These are phyloP conservation scores for Apodemus sylvaticus DNA, from an alignment of 2,113 vertebrate genomes.

Conservation along the genomic window DNA sequence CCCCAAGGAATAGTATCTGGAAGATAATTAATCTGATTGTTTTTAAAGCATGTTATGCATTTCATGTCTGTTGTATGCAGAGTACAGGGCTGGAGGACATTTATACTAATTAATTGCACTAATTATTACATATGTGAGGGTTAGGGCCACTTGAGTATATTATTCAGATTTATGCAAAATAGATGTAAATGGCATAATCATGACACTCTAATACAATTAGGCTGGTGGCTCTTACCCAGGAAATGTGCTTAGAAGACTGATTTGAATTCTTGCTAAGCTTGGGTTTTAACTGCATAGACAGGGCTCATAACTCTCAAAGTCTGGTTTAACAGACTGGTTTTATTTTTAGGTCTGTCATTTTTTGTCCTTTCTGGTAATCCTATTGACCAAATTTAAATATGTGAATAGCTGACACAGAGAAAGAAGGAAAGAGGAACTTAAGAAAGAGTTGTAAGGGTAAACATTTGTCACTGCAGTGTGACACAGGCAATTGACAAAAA, in stretches of 20 bases:
- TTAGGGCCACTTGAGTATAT: constrained; percentile 25
- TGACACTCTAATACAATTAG: neutral
- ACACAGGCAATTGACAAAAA: neutral
- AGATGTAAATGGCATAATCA: constrained; percentile 45
- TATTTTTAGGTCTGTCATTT: neutral
- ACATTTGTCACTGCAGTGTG: neutral
- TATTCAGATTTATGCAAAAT: constrained; percentile 72
- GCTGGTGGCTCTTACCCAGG: constrained; percentile 44
- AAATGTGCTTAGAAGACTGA: constrained; percentile 41
- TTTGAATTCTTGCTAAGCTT: constrained; percentile 38
- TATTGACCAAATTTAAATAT: neutral
- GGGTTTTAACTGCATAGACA: constrained; percentile 1
- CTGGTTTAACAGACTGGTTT: neutral
- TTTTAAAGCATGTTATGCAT: neutral
- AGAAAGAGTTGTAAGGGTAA: neutral
- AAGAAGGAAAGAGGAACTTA: neutral
- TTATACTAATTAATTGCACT: constrained; percentile 65
- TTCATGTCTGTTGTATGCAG: neutral
- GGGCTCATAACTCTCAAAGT: neutral
- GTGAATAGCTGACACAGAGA: neutral
- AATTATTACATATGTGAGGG: constrained; percentile 57
- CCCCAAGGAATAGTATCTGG: neutral
- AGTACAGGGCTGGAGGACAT: constrained; percentile 41
- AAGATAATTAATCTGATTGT: constrained; percentile 37
- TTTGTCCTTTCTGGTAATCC: neutral